phyloP scores from a whole-genome alignment of 2,113 vertebrate genomes.

The Mesoclemmys tuberculata region DNA sequence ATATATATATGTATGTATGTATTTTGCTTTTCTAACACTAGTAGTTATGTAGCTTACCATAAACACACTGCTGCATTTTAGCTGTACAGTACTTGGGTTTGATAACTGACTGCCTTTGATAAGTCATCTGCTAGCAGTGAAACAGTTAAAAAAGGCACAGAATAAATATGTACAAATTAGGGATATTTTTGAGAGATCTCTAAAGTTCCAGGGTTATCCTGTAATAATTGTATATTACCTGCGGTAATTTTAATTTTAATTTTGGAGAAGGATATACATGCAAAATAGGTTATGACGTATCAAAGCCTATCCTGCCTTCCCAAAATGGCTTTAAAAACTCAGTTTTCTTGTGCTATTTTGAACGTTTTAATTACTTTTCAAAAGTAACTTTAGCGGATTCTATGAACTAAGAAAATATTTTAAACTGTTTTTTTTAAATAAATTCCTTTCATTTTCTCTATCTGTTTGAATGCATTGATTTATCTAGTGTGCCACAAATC shows the following conservation, averaged over 20 bases:
- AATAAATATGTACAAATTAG: neutral
- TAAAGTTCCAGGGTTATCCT: neutral
- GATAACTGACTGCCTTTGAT: neutral
- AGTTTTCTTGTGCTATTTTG: neutral
- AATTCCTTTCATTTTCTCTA: neutral
- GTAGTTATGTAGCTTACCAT: neutral
- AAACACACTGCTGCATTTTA: neutral
- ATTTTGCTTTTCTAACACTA: neutral
- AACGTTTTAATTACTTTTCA: neutral
- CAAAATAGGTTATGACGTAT: neutral
- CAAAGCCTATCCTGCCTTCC: neutral
- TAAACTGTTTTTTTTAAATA: neutral
- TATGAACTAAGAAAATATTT: neutral
- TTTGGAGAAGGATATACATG: neutral
- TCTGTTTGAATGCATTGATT: neutral
- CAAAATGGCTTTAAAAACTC: neutral
- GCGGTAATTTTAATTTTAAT: neutral
- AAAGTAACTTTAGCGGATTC: neutral
- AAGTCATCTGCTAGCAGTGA: neutral
- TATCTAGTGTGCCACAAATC: neutral
- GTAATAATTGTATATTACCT: neutral
- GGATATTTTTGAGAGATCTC: neutral
- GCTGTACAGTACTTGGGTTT: neutral
- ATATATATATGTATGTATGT: neutral
- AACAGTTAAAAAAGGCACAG: conserved; percentile 37